Conservation (phyloP, 2,888 invertebrate genomes). For the Ophraella communa region DNA sequence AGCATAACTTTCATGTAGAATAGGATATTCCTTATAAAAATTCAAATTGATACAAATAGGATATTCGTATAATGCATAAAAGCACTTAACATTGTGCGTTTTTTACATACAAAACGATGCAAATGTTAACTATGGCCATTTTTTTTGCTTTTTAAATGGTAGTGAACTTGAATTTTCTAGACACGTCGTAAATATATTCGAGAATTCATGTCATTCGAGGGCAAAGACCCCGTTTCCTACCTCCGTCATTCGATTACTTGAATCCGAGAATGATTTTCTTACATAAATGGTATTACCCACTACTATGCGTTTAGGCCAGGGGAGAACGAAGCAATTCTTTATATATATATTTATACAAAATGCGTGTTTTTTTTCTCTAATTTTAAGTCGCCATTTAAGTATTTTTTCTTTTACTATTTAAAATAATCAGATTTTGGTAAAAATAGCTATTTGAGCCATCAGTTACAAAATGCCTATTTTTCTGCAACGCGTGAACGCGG, state of each 20-base stretch:
- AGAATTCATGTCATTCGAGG: conserved; percentile 18
- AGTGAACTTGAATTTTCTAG: conserved; percentile 21
- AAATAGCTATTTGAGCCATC: too few species aligned
- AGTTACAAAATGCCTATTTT: too few species aligned
- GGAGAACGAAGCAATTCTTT: neutral
- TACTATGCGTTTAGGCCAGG: neutral
- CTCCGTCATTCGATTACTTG: conserved; percentile 3
- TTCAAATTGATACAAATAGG: neutral
- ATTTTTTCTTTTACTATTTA: too few species aligned
- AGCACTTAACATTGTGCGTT: neutral
- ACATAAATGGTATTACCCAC: conserved; percentile 23
- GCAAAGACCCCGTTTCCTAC: conserved; percentile 19
- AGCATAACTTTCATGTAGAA: neutral
- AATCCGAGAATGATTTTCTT: conserved; percentile 22
- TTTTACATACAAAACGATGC: neutral
- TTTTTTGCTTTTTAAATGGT: conserved; percentile 9
- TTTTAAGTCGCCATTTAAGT: too few species aligned
- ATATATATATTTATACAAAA: too few species aligned
- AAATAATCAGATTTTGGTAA: too few species aligned
- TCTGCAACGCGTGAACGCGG: too few species aligned
- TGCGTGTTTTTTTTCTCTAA: too few species aligned
- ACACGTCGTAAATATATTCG: conserved; percentile 8
- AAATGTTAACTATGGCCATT: neutral
- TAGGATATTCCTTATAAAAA: neutral
- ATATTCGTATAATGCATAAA: neutral